Conservation (phyloP, 2,888 invertebrate species). For the Drosophila subsilvestris region DNA sequence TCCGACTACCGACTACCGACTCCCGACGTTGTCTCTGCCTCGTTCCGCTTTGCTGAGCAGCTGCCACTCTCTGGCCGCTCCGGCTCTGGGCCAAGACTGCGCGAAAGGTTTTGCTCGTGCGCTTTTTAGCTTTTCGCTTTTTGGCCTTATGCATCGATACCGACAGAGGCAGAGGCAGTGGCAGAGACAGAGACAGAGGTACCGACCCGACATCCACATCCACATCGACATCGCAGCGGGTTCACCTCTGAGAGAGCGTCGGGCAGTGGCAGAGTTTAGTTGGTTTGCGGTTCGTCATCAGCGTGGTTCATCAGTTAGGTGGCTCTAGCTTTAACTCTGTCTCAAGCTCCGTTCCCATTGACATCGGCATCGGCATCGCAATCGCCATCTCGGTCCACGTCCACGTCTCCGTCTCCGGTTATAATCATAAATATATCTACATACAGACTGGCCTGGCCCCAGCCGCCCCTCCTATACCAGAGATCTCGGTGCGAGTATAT, state of each 20-base stretch:
- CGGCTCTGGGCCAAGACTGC: conserved; percentile 50
- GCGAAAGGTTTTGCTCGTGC: conserved; percentile 69
- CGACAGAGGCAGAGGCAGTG: conserved; percentile 29
- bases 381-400: conserved; percentile 28
- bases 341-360: conserved; percentile 23
- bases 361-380: conserved; percentile 30
- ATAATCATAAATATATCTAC: conserved; percentile 76
- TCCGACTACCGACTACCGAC: conserved; percentile 39
- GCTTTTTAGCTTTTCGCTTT: conserved; percentile 54
- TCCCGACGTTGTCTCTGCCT: conserved; percentile 26
- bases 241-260: conserved; percentile 19
- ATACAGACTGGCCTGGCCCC: conserved; percentile 47
- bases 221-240: background rate
- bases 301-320: conserved; percentile 68
- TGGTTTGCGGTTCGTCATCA: conserved; percentile 75
- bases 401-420: conserved; percentile 50
- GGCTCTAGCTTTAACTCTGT: conserved; percentile 14
- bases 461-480: conserved; percentile 20
- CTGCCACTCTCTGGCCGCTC: conserved; percentile 55
- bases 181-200: conserved; percentile 22
- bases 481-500: conserved; percentile 43
- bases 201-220: conserved; percentile 11
- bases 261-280: conserved; percentile 51
- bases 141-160: conserved; percentile 72
- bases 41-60: conserved; percentile 77